phyloP scores from a whole-genome alignment of 2,888 invertebrate species.

The Dermolepida albohirtum region DNA sequence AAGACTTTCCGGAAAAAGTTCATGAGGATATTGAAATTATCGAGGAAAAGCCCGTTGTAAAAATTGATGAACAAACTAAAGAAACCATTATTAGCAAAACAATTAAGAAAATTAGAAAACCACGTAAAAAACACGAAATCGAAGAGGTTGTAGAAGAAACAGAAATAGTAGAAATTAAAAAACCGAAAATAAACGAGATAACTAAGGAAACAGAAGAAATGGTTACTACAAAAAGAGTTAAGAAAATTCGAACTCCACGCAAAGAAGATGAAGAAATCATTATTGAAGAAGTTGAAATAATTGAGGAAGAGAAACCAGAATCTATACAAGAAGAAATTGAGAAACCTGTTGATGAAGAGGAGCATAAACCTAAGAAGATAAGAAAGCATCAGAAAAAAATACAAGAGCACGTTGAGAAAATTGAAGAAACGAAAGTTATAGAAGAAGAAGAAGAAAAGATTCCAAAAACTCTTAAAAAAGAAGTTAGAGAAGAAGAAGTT shows the following conservation, averaged over 20 bases:
- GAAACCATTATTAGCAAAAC: constrained; percentile 71
- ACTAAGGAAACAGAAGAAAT: constrained; percentile 61
- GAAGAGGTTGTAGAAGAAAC: constrained; percentile 68
- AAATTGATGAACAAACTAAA: constrained; percentile 67
- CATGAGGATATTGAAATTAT: constrained; percentile 32
- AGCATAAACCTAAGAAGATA: constrained; percentile 50
- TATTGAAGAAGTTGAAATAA: constrained; percentile 53
- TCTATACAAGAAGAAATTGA: constrained; percentile 60
- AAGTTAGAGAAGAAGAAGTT: constrained; percentile 50
- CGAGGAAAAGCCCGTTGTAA: constrained; percentile 53
- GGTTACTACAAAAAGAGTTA: constrained; percentile 32
- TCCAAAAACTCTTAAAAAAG: constrained; percentile 45
- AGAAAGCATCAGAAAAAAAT: constrained; percentile 50
- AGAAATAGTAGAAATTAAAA: constrained; percentile 58
- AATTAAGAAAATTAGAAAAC: constrained; percentile 59
- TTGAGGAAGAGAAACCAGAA: constrained; percentile 60
- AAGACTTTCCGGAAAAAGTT: constrained; percentile 21
- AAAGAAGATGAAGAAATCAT: constrained; percentile 51
- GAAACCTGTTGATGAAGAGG: constrained; percentile 39
- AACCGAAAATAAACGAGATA: constrained; percentile 53
- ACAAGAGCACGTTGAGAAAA: constrained; percentile 59
- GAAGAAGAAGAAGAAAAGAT: constrained; percentile 49
- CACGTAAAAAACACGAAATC: constrained; percentile 50
- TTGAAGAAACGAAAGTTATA: constrained; percentile 62
- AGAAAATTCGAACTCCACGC: constrained; percentile 39